Percentiles rank a stretch among this genome's conserved stretches.
These are phyloP conservation scores for Chlorodrepanis virens DNA, from an alignment of 2,113 vertebrate species.

Conservation along the genomic window DNA sequence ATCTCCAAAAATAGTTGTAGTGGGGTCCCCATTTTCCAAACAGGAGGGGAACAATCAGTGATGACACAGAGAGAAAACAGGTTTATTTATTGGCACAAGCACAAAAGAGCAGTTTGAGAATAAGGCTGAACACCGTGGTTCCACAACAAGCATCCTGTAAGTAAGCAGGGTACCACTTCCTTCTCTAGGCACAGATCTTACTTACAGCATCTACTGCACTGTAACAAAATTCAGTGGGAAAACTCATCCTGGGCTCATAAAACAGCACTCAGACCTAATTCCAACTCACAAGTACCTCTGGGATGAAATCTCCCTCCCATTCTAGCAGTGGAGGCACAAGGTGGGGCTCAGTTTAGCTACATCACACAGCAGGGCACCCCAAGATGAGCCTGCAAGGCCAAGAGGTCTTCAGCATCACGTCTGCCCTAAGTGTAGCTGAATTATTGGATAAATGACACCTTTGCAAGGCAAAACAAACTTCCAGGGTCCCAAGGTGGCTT, in stretches of 20 bases:
- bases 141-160: neutral
- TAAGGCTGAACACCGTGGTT: neutral
- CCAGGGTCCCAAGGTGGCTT: neutral
- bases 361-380: neutral
- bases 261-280: neutral
- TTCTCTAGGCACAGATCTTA: neutral
- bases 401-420: neutral
- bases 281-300: neutral
- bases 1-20: neutral
- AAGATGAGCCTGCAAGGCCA: neutral
- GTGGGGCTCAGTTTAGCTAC: neutral
- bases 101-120: neutral
- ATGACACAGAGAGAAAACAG: neutral
- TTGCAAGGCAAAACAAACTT: neutral
- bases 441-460: neutral
- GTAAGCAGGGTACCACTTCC: neutral
- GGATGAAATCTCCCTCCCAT: neutral
- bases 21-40: fast-evolving
- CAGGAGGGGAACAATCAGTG: neutral
- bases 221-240: neutral
- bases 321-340: neutral
- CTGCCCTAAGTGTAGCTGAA: neutral
- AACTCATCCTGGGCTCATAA: neutral
- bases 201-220: neutral
- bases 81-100: constrained; percentile 20